Evolutionary conservation across 2,888 invertebrate species (phyloP).

Genomic region (Belgica antarctica): DNA sequence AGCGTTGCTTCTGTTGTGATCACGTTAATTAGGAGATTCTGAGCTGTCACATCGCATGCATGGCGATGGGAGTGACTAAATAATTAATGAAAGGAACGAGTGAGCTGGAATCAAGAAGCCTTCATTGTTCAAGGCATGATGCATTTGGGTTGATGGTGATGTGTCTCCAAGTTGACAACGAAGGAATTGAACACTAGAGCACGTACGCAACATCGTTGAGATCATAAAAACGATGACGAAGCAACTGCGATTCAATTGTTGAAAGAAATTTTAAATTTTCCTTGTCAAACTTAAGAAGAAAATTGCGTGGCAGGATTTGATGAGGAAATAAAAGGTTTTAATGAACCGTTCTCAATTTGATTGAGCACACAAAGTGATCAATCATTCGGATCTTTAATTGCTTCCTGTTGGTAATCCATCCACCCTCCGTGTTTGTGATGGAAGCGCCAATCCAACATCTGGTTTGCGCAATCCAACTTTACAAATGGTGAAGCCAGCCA

Average conservation of each 20-base stretch:
- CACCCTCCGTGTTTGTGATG: neutral
- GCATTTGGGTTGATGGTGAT: slow-evolving; percentile 32
- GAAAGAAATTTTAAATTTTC: neutral
- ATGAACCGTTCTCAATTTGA: neutral
- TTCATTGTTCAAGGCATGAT: slow-evolving; percentile 35
- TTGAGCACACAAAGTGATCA: neutral
- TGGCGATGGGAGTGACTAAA: slow-evolving; percentile 24
- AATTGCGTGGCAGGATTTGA: neutral
- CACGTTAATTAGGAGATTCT: slow-evolving; percentile 36
- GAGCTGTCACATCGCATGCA: slow-evolving; percentile 41
- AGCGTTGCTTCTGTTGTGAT: slow-evolving; percentile 8
- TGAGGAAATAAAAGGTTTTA: too few relatives aligned
- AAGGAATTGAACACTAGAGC: slow-evolving; percentile 37
- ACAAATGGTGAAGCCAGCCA: neutral
- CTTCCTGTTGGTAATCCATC: slow-evolving; percentile 9
- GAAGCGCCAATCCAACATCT: slow-evolving; percentile 2
- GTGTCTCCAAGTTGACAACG: slow-evolving; percentile 14
- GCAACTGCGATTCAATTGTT: neutral
- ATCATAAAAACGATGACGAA: slow-evolving; percentile 6
- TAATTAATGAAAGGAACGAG: slow-evolving; percentile 34
- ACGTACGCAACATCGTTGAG: slow-evolving; percentile 30
- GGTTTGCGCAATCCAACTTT: neutral
- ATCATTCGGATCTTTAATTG: neutral
- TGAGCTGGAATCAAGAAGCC: slow-evolving; percentile 39
- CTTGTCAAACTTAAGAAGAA: too few relatives aligned